These are phyloP conservation scores for Cremastinae sp. DNA, from an alignment of 2,888 invertebrate species.

Conservation along the genomic window DNA sequence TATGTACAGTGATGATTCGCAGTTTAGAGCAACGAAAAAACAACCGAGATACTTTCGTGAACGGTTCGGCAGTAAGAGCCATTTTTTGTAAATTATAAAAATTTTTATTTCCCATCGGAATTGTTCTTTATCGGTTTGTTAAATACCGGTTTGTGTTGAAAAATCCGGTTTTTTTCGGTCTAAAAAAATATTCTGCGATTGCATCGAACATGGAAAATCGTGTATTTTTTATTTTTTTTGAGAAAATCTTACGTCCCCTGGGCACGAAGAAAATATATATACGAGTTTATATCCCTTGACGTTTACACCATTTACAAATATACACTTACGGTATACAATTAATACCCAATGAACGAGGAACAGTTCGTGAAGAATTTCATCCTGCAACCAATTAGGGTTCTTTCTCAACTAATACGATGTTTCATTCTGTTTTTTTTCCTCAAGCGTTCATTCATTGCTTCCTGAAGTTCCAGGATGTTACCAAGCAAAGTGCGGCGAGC, in stretches of 20 bases:
- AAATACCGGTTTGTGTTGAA: too few species aligned
- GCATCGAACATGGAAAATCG: conserved; percentile 22
- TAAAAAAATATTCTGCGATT: conserved; percentile 51
- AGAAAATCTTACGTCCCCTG: neutral
- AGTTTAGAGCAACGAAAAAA: conserved; percentile 19
- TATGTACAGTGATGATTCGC: conserved; percentile 49
- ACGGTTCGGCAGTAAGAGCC: neutral
- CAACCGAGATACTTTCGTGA: too few species aligned
- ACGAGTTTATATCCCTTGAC: conserved; percentile 50
- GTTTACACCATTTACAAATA: conserved; percentile 61
- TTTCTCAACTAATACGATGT: conserved; percentile 18
- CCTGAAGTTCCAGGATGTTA: conserved; percentile 20
- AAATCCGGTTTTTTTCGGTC: conserved; percentile 8
- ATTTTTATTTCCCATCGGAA: neutral
- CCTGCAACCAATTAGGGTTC: conserved; percentile 47
- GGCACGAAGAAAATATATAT: conserved; percentile 52
- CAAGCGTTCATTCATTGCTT: conserved; percentile 23
- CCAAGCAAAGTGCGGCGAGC: conserved; percentile 21
- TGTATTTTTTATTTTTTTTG: conserved; percentile 4
- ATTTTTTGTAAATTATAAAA: neutral
- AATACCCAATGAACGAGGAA: conserved; percentile 52
- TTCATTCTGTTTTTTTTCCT: conserved; percentile 5
- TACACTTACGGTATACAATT: conserved; percentile 56
- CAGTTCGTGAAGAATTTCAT: conserved; percentile 53
- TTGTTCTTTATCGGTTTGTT: conserved; percentile 1